These are phyloP conservation scores for Paracentrotus lividus DNA, from an alignment of 53 echinoderm and acorn worm genomes.

Conservation along the genomic window DNA sequence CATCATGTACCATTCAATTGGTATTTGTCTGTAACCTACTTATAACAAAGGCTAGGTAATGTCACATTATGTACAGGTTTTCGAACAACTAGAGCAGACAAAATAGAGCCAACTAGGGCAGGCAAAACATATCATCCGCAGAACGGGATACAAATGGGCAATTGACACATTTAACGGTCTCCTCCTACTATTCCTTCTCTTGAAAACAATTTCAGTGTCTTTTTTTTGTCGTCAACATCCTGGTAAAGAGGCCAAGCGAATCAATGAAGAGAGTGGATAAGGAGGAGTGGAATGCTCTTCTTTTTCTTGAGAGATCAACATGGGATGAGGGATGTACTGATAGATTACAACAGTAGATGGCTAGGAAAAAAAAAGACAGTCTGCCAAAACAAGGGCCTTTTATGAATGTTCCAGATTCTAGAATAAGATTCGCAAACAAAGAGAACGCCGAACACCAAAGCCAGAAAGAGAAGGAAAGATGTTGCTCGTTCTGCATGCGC, in stretches of 20 bases:
- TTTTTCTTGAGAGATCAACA: background rate
- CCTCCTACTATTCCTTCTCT: conserved; percentile 14
- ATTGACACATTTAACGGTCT: conserved; percentile 64
- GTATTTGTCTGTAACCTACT: conserved; percentile 64
- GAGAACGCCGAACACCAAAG: background rate
- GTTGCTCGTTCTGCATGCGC: conserved; percentile 9
- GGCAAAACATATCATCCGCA: conserved; percentile 58
- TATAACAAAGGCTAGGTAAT: conserved; percentile 61
- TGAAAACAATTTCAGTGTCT: conserved; percentile 55
- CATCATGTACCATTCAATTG: conserved; percentile 38
- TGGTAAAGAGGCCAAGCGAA: conserved; percentile 59
- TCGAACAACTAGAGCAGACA: conserved; percentile 67
- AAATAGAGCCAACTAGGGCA: conserved; percentile 59
- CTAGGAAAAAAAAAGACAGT: conserved; percentile 30
- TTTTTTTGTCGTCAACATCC: conserved; percentile 46
- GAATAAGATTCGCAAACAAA: conserved; percentile 61
- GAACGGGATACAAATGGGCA: conserved; percentile 67
- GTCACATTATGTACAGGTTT: conserved; percentile 53
- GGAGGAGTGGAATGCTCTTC: conserved; percentile 37
- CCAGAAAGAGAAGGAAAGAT: conserved; percentile 37
- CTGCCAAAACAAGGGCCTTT: conserved; percentile 67
- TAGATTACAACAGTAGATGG: conserved; percentile 31
- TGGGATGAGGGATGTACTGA: conserved; percentile 23
- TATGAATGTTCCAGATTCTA: conserved; percentile 67
- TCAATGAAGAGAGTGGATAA: conserved; percentile 12